These are phyloP conservation scores for Stigmatopora argus DNA, from an alignment of 2,113 vertebrate species.

Conservation along the genomic window DNA sequence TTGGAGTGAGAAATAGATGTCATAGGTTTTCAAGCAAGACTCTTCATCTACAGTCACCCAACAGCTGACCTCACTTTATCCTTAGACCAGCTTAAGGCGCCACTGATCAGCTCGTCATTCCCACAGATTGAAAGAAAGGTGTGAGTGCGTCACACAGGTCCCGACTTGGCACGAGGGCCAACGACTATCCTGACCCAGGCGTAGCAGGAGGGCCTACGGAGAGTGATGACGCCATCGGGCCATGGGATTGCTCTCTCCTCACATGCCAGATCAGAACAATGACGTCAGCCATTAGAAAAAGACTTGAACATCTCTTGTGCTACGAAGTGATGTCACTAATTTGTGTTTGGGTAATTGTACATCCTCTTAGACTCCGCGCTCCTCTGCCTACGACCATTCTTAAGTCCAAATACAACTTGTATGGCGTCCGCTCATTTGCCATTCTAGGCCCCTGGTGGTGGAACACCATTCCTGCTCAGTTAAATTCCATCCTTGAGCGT, in stretches of 20 bases:
- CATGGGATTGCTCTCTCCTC: conserved; percentile 24
- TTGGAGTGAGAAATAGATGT: no score
- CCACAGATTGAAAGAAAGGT: conserved; percentile 45
- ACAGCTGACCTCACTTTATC: conserved; percentile 43
- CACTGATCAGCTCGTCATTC: conserved; percentile 52
- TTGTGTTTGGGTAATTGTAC: not conserved
- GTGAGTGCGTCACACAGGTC: conserved; percentile 46
- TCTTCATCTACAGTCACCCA: not conserved
- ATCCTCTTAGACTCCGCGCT: no score
- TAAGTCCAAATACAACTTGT: no score
- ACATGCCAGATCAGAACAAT: conserved; percentile 24
- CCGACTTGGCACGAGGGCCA: conserved; percentile 24
- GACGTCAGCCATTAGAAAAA: conserved; percentile 23
- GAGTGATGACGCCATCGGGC: not conserved
- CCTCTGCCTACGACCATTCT: no score
- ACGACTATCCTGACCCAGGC: conserved; percentile 20
- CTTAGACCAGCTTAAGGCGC: conserved; percentile 52
- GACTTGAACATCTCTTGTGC: conserved; percentile 7
- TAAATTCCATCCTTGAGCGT: no score
- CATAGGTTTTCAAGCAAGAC: not conserved
- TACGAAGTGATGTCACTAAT: not conserved
- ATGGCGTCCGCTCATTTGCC: no score
- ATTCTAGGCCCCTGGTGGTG: no score
- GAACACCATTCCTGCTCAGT: no score
- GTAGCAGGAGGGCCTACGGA: conserved; percentile 16